Evolutionary conservation across 2,888 invertebrate species (phyloP).

Genomic region (Drosophila formosana): DNA sequence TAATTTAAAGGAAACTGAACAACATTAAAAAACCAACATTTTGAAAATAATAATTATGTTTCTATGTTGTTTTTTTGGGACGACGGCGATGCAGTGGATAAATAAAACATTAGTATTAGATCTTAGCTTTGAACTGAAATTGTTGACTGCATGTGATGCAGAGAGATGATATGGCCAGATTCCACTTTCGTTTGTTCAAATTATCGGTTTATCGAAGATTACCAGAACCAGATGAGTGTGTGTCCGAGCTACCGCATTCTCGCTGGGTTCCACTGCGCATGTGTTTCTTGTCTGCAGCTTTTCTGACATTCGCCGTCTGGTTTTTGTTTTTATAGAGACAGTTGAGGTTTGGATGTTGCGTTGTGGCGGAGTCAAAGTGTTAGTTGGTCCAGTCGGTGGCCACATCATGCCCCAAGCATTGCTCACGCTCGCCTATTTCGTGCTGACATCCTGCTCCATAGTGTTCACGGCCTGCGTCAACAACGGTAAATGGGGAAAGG

Average conservation of each 20-base stretch:
- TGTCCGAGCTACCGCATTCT: no score
- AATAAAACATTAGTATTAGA: no score
- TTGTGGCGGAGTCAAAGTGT: conserved; percentile 7
- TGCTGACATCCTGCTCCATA: conserved; percentile 63
- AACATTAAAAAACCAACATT: no score
- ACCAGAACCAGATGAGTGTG: background rate
- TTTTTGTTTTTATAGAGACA: conserved; percentile 15
- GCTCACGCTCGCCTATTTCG: conserved; percentile 61
- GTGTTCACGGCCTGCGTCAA: conserved; percentile 71
- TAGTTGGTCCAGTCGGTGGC: conserved; percentile 35
- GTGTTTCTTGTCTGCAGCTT: conserved; percentile 25
- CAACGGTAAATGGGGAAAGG: conserved; percentile 49
- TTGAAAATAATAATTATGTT: no score
- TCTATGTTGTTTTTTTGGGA: no score
- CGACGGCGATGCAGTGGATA: no score
- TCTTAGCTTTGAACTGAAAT: no score
- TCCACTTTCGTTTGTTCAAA: background rate
- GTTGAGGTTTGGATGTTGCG: background rate
- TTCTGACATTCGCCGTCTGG: conserved; percentile 44
- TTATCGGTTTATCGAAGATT: background rate
- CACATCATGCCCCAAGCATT: conserved; percentile 54
- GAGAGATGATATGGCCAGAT: no score
- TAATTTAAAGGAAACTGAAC: no score
- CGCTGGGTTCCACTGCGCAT: conserved; percentile 49
- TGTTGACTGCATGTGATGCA: no score